A percentile compares a stretch with the other conserved stretches of the same genome.
These are phyloP conservation scores for Cranoglanis bouderius DNA, from an alignment of 2,113 vertebrate genomes.

Conservation along the genomic window DNA sequence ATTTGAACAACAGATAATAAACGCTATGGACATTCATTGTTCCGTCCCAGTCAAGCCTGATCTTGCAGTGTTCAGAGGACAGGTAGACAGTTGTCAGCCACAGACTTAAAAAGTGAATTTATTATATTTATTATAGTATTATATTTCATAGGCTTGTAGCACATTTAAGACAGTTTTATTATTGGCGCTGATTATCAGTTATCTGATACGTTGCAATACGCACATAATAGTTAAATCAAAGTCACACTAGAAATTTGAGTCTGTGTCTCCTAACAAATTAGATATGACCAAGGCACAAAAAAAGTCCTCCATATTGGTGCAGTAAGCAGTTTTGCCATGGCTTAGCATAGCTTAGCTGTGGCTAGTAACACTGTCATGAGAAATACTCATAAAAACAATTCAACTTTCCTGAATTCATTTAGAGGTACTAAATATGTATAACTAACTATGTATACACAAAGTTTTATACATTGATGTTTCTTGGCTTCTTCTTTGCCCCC, in stretches of 20 bases:
- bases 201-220: neutral
- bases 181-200: neutral
- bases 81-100: neutral
- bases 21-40: conserved; percentile 37
- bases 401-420: neutral
- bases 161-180: neutral
- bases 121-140: neutral
- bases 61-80: conserved; percentile 50
- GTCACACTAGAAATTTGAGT: neutral
- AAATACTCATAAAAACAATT: neutral
- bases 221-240: neutral
- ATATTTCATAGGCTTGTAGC: neutral
- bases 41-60: conserved; percentile 62
- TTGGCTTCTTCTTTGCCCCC: neutral
- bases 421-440: too few species aligned
- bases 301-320: neutral
- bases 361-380: neutral
- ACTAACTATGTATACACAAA: neutral
- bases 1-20: conserved; percentile 44
- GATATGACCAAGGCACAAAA: neutral
- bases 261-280: neutral
- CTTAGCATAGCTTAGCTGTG: neutral
- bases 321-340: neutral
- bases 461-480: neutral
- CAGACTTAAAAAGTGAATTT: neutral